Evolutionary conservation across 2,797 vertebrate species (phyloP).

Genomic region (Merluccius polli): DNA sequence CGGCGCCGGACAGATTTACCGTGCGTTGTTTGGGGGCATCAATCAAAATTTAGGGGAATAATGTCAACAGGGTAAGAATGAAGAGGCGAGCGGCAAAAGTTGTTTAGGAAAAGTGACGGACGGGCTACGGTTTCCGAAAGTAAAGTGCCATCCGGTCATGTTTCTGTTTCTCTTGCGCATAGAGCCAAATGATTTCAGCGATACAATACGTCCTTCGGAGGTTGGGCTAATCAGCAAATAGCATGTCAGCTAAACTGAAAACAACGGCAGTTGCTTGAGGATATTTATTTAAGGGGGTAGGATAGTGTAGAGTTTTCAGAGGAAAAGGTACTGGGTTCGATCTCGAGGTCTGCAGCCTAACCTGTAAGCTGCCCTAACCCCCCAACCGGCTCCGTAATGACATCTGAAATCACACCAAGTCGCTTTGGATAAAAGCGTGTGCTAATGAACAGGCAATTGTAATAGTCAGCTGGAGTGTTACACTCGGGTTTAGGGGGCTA

Average conservation of each 20-base stretch:
- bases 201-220: no score
- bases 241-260: no score
- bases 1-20: conserved; percentile 38
- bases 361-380: background rate
- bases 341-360: background rate
- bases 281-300: background rate
- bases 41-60: conserved; percentile 33
- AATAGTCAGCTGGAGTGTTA: no score
- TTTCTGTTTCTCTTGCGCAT: background rate
- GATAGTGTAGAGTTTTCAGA: background rate
- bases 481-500: background rate
- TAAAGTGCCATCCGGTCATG: background rate
- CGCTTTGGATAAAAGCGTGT: background rate
- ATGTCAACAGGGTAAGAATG: conserved; percentile 25
- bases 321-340: background rate
- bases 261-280: no score
- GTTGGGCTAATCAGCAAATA: no score
- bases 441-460: no score
- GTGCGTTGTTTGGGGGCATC: conserved; percentile 22
- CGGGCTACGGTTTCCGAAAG: background rate
- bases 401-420: background rate
- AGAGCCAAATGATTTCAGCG: no score
- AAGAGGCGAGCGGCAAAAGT: conserved; percentile 11
- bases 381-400: background rate
- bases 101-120: background rate